Evolutionary conservation across 2,888 invertebrate genomes (phyloP).

Genomic region (Schrankia costaestrigalis): DNA sequence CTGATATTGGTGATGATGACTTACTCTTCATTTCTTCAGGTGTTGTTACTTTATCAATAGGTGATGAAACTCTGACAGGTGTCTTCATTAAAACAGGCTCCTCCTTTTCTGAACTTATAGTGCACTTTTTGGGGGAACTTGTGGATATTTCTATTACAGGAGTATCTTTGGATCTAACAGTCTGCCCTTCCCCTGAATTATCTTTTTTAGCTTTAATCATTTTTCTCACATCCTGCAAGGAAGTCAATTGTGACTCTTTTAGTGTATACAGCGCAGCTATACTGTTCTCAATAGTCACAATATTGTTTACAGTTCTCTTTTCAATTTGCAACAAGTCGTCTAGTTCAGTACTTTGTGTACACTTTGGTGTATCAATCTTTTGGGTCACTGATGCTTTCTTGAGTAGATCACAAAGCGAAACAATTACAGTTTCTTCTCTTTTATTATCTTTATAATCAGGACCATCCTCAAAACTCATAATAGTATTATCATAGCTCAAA

Average conservation of each 20-base stretch:
- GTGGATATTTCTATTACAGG: no score
- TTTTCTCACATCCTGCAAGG: constrained; percentile 49
- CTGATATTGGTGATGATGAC: constrained; percentile 47
- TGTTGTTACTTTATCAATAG: no score
- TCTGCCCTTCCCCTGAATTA: neutral
- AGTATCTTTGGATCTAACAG: constrained; percentile 16
- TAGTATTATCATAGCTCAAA: constrained; percentile 51
- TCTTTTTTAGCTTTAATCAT: constrained; percentile 46
- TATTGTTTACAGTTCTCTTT: constrained; percentile 46
- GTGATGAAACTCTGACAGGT: neutral
- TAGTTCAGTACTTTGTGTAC: constrained; percentile 43
- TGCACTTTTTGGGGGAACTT: no score
- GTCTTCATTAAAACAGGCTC: neutral
- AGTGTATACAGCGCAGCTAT: constrained; percentile 46
- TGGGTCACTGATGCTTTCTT: constrained; percentile 58
- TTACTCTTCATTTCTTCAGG: neutral
- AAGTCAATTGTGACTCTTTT: constrained; percentile 49
- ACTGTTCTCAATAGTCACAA: constrained; percentile 51
- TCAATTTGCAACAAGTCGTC: constrained; percentile 51
- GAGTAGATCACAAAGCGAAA: constrained; percentile 61
- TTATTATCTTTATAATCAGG: constrained; percentile 35
- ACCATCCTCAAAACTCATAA: constrained; percentile 59
- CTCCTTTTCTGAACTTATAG: neutral
- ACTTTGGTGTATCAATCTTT: no score
- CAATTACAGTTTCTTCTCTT: constrained; percentile 62